Base-by-base conservation (phyloP, 1,140 invertebrate genomes). In the Cherax quadricarinatus region DNA sequence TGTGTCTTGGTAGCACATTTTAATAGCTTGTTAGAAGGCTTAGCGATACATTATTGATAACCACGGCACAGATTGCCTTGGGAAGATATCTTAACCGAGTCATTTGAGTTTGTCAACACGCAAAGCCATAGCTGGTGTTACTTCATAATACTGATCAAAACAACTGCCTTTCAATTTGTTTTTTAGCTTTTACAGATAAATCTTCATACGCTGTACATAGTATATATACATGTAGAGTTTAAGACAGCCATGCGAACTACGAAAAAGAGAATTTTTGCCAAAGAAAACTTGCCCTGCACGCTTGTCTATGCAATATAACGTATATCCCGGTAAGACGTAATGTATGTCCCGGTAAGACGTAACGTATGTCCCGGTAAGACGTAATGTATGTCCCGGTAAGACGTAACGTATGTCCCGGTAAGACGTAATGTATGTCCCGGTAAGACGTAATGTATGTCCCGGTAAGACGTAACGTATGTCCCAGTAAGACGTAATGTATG, bases 291-390 rank as follows among this genome's bases (percentile, higher is more conserved):
- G 86, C 86, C 86, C 24, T 80, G 86, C 86, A 88, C 75, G 86
- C 86, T 88, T 88, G 49, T 88, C 86, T 88, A 88, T 88, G 86
- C 86, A 88, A 88, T 79, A 88, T 80, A 53, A 62, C 41, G 75
- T 79, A 88, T 79, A 51, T 30, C 78, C 60, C 75, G 49, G 60
- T 53, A 30, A 79, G 53, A 30, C 16, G 78, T 49, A 51, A 41
- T 2, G 30, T 41, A 88, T 79, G 75, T 30, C 86, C 60, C 75
- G 49, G 60, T 53, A 30, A 79, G 53, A 30, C 16, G 78, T 49
- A 51, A 41, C 30, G 30, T 41, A 88, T 79, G 75, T 30, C 86
- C 60, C 75, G 49, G 60, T 53, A 30, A 79, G 53, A 30, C 16
- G 78, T 49, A 51, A 41, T 2, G 30, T 41, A 88, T 79, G 75